phyloP scores from a whole-genome alignment of 1,140 invertebrate species.

The Zaprionus capensis region DNA sequence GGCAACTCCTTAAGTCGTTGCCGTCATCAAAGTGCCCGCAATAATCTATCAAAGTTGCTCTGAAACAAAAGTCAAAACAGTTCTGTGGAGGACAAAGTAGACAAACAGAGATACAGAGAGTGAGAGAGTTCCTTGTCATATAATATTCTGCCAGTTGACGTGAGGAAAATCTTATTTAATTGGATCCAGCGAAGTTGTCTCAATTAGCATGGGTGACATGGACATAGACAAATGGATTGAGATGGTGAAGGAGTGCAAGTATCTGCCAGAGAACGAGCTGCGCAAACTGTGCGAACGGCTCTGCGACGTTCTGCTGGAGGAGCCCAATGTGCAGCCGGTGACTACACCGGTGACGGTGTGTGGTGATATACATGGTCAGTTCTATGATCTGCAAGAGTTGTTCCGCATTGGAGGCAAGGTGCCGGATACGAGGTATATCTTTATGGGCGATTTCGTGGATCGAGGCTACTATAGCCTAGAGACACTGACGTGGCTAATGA shows the following conservation, averaged over 20 bases:
- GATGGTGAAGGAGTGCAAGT: constrained; percentile 97
- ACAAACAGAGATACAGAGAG: too few relatives aligned
- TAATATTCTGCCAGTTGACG: neutral
- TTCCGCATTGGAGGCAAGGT: constrained; percentile 95
- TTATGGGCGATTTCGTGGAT: constrained; percentile 98
- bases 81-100: too few relatives aligned
- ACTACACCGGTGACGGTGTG: constrained; percentile 97
- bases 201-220: neutral
- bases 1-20: constrained; percentile 15
- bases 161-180: neutral
- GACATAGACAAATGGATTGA: constrained; percentile 94
- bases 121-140: neutral
- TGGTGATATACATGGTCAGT: constrained; percentile 98
- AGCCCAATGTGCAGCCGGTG: constrained; percentile 97
- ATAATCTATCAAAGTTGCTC: constrained; percentile 6
- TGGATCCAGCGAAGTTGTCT: neutral
- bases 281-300: constrained; percentile 97
- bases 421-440: constrained; percentile 97
- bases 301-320: constrained; percentile 94
- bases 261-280: constrained; percentile 98
- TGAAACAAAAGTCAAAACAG: constrained; percentile 2
- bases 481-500: constrained; percentile 95
- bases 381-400: constrained; percentile 97
- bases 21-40: neutral
- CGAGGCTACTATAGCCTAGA: constrained; percentile 97